Conservation (phyloP, 2,113 vertebrate genomes). For the Dromiciops gliroides region DNA sequence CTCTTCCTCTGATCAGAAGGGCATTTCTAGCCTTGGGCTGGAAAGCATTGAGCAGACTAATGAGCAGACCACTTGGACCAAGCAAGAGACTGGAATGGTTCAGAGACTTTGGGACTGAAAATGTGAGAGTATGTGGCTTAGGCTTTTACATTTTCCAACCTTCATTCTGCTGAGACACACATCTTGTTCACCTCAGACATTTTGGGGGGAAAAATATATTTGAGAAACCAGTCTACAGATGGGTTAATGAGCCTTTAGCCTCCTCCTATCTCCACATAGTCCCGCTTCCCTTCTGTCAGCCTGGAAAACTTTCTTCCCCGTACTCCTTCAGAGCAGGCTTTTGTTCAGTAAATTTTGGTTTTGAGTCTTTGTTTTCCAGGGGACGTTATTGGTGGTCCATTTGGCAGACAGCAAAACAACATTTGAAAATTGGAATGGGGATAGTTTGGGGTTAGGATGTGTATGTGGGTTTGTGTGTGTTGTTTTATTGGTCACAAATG, state of each 20-base stretch:
- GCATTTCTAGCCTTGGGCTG: background rate
- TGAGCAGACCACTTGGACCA: background rate
- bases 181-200: background rate
- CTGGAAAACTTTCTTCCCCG: background rate
- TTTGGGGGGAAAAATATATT: background rate
- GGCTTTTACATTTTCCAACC: background rate
- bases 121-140: accelerated
- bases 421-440: background rate
- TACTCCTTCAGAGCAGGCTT: constrained; percentile 55
- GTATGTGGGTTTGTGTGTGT: background rate
- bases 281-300: constrained; percentile 19
- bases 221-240: background rate
- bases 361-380: constrained; percentile 18
- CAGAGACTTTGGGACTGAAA: background rate
- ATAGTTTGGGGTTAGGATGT: background rate
- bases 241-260: constrained; percentile 20
- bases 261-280: background rate
- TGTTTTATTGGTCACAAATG: constrained; percentile 52
- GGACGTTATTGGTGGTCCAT: constrained; percentile 28
- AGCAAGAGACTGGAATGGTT: background rate
- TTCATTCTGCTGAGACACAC: background rate
- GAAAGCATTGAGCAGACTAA: background rate
- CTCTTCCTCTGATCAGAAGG: background rate
- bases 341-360: constrained; percentile 53
- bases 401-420: constrained; percentile 46